These are phyloP conservation scores for Brachionus paranguensis DNA, from an alignment of 1,140 invertebrate species.

Conservation along the genomic window DNA sequence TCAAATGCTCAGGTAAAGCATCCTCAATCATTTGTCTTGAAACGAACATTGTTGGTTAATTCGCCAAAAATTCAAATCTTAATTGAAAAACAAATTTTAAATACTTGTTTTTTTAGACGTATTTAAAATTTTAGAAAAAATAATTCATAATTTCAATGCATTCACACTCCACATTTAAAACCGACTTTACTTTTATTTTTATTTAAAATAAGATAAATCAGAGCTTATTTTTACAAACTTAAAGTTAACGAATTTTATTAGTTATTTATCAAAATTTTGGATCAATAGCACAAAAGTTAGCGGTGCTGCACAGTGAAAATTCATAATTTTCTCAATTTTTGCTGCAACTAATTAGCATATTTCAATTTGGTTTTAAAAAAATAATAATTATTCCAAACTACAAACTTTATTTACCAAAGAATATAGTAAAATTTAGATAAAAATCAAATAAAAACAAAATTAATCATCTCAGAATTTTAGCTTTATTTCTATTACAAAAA, in stretches of 20 bases:
- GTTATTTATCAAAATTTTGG: neutral
- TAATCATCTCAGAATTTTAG: neutral
- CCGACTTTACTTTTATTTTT: neutral
- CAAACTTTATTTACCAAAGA: neutral
- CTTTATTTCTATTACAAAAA: neutral
- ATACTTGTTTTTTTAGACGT: neutral
- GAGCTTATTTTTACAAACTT: neutral
- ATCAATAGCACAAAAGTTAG: neutral
- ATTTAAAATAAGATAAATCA: neutral
- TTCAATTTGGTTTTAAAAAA: neutral
- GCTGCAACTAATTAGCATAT: constrained; percentile 3
- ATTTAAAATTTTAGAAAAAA: neutral
- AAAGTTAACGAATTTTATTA: neutral
- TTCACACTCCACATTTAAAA: neutral
- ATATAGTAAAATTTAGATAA: neutral
- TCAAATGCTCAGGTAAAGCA: neutral
- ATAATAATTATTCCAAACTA: neutral
- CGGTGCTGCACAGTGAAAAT: neutral
- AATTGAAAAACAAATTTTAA: neutral
- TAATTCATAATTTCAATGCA: neutral
- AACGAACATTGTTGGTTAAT: neutral
- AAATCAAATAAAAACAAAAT: neutral
- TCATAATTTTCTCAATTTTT: neutral
- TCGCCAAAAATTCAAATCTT: neutral
- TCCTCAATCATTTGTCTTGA: neutral